A percentile compares a stretch with the other conserved stretches of the same genome.
Conservation (phyloP, 2,888 invertebrate species). For the Lottia scabra region DNA sequence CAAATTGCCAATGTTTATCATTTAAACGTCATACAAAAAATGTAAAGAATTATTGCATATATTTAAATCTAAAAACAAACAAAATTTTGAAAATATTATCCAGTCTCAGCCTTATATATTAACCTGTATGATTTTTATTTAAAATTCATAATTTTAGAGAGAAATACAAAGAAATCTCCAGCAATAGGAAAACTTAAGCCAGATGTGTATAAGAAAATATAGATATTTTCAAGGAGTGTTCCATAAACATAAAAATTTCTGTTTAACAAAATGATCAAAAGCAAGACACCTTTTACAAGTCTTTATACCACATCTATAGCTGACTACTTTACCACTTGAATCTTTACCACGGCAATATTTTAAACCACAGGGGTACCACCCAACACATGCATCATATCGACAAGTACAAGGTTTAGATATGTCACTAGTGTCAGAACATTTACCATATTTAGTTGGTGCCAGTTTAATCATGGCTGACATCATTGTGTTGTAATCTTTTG, state of each 20-base stretch:
- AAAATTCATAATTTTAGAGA: too few species aligned
- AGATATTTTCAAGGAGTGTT: conserved; percentile 46
- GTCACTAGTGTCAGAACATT: conserved; percentile 58
- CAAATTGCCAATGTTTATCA: too few species aligned
- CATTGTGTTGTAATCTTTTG: conserved; percentile 52
- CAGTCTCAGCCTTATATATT: too few species aligned
- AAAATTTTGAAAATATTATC: too few species aligned
- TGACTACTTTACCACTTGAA: conserved; percentile 75
- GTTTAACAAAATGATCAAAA: conserved; percentile 86
- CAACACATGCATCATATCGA: conserved; percentile 87
- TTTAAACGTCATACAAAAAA: too few species aligned
- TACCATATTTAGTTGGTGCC: conserved; percentile 72
- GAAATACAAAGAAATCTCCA: too few species aligned
- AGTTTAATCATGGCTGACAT: conserved; percentile 80
- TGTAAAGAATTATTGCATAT: too few species aligned
- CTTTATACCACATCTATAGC: conserved; percentile 94
- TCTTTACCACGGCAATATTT: conserved; percentile 92
- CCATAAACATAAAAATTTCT: conserved; percentile 83
- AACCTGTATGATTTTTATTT: too few species aligned
- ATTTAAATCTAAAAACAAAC: too few species aligned
- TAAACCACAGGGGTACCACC: conserved; percentile 96
- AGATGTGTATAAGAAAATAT: too few species aligned
- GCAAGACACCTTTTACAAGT: conserved; percentile 92
- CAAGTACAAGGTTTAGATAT: conserved; percentile 79
- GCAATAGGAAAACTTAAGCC: too few species aligned